Base-by-base conservation (phyloP, 1,140 invertebrate genomes). In the Amyelois transitella region DNA sequence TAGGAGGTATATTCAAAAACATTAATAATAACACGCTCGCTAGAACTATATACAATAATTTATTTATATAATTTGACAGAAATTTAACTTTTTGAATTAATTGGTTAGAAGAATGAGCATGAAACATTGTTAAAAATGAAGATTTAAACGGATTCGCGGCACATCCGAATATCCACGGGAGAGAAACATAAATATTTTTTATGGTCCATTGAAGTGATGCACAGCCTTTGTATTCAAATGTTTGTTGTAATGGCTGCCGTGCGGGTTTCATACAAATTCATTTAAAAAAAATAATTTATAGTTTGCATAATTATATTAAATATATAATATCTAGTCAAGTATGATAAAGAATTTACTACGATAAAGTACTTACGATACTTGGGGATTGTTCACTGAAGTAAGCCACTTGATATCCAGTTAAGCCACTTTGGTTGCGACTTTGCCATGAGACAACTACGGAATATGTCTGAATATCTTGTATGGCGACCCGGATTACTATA, bases 391-490 rank as follows among this genome's bases (percentile, higher is more conserved):
- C 90, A 22, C 93, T 91, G 72, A 95, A 94, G 88, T 96, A 96
- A 62, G 94, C 93, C 64, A 97, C 93, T 89, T 95, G 93, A 77
- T 95, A 97, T 49, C 95, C 96, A 65, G 93, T 93, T 53, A 98
- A 90, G 18, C 94, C 94, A 12, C 94, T 94, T 82, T 96, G 94
- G 88, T 97, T 96, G 65, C 95, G 91, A 64, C 95, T 95, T 77
- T 96, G 94, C 96, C 96, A 97, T 51, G 94, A 94, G 10, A 97
- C 94, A 51, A 96, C 88, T 24, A 97, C 92, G n/a, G 94, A 95
- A 83, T 94, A 95, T 1, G 95, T 94, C 81, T 96, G 94, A 24
- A 97, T 94, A 77, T 96, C 95, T 86, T 95, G 93, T 62, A 96
- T 95, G 55, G 94, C 94, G 19, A 97, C 89, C 78, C 94, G 93